A percentile compares a stretch with the other conserved stretches of the same genome.
phyloP scores from a whole-genome alignment of 2,797 vertebrate species.

The Podarcis siculus region DNA sequence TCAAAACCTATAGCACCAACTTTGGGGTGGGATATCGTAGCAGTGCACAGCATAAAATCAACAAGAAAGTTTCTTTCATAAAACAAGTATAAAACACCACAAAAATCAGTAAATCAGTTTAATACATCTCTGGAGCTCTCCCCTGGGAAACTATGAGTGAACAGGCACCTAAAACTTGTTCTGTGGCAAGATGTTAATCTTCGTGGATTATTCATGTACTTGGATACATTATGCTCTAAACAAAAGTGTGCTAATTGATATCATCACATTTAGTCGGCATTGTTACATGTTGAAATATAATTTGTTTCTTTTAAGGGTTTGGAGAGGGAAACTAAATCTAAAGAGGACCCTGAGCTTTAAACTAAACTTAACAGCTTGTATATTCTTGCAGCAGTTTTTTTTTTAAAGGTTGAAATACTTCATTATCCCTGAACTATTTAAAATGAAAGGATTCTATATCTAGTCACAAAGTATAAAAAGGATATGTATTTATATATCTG shows the following conservation, averaged over 20 bases:
- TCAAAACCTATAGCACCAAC: too few species aligned
- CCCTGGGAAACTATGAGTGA: not conserved
- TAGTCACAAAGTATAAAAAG: conserved; percentile 54
- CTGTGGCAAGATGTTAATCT: not conserved
- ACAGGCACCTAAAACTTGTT: not conserved
- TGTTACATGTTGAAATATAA: not conserved
- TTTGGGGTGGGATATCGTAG: too few species aligned
- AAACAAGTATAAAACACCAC: too few species aligned
- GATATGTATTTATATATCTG: conserved; percentile 54
- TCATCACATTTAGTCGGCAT: not conserved
- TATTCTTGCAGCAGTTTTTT: conserved; percentile 53
- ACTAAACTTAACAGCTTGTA: conserved; percentile 35
- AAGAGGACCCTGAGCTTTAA: not conserved
- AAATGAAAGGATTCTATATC: conserved; percentile 66
- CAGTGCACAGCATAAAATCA: too few species aligned
- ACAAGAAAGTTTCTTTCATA: too few species aligned
- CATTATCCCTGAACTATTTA: conserved; percentile 68
- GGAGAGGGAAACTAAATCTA: not conserved
- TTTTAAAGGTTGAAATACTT: conserved; percentile 48
- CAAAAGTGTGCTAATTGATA: not conserved
- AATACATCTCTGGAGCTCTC: not conserved
- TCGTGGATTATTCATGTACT: not conserved
- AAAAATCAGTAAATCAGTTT: too few species aligned
- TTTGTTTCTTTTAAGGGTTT: not conserved
- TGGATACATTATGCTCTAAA: not conserved